Evolutionary conservation across 2,888 invertebrate genomes (phyloP).

Genomic region (Periphyllus acericola): DNA sequence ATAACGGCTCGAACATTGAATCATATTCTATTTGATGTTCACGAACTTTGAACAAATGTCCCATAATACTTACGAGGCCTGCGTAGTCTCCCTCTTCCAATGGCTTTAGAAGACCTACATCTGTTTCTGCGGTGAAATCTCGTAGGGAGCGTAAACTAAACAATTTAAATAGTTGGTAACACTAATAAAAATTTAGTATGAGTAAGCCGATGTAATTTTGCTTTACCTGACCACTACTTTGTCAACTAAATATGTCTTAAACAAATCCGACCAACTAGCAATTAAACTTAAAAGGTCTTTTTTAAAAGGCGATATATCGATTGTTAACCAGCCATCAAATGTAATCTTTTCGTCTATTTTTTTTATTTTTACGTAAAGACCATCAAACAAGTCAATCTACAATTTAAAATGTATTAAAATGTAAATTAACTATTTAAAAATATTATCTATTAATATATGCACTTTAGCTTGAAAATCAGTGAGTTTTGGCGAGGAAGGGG

Average conservation of each 20-base stretch:
- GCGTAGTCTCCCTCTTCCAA: conserved; percentile 87
- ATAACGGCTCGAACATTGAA: conserved; percentile 88
- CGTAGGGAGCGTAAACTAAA: conserved; percentile 79
- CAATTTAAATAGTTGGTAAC: conserved; percentile 37
- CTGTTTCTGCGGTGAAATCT: conserved; percentile 80
- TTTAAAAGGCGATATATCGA: conserved; percentile 83
- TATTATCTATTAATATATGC: conserved; percentile 23
- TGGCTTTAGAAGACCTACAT: conserved; percentile 77
- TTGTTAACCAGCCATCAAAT: conserved; percentile 81
- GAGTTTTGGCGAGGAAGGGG: conserved; percentile 75
- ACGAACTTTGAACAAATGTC: conserved; percentile 80
- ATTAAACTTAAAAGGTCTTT: conserved; percentile 84
- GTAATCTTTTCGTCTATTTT: conserved; percentile 75
- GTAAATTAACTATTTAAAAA: background rate
- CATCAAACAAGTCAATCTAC: conserved; percentile 84
- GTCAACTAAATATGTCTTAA: conserved; percentile 85
- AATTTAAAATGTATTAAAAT: conserved; percentile 51
- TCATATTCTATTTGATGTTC: conserved; percentile 84
- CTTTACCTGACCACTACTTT: conserved; percentile 78
- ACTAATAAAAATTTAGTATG: background rate
- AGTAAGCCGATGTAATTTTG: too few species aligned
- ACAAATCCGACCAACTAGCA: conserved; percentile 88
- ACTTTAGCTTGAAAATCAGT: conserved; percentile 81
- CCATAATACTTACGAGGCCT: conserved; percentile 84
- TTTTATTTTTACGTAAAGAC: conserved; percentile 80